phyloP scores from a whole-genome alignment of 2,113 vertebrate genomes.

The Corythoichthys haematopterus region DNA sequence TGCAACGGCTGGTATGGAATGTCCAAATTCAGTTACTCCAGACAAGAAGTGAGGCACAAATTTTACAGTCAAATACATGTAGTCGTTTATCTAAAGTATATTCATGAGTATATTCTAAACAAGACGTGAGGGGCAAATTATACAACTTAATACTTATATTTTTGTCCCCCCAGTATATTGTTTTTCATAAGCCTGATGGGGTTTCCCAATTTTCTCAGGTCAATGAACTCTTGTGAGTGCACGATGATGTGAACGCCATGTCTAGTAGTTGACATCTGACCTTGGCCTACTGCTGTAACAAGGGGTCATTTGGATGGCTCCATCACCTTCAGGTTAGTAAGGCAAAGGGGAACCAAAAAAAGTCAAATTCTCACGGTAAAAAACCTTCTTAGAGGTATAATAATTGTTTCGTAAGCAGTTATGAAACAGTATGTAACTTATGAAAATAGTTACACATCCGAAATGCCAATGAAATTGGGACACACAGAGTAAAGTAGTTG shows the following conservation, averaged over 20 bases:
- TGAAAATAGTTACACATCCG: too few relatives aligned
- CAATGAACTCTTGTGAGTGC: slow-evolving; percentile 30
- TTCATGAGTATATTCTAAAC: background rate
- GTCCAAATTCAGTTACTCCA: background rate
- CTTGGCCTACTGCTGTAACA: slow-evolving; percentile 30
- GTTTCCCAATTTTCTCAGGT: slow-evolving; percentile 12
- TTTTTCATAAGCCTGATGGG: background rate
- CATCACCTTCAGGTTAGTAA: background rate
- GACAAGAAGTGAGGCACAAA: background rate
- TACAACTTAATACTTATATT: background rate
- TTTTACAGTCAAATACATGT: background rate
- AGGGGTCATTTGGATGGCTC: slow-evolving; percentile 13
- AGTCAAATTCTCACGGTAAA: too few relatives aligned
- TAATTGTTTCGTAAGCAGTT: too few relatives aligned
- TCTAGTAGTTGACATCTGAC: slow-evolving; percentile 34
- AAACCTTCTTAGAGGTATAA: too few relatives aligned
- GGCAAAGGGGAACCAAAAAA: background rate
- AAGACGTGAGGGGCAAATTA: background rate
- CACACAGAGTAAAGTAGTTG: too few relatives aligned
- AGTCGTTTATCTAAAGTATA: background rate
- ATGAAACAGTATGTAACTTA: too few relatives aligned
- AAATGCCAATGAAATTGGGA: too few relatives aligned
- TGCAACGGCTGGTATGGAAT: slow-evolving; percentile 26
- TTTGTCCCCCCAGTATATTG: too few relatives aligned
- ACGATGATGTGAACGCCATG: slow-evolving; percentile 11